phyloP scores from a whole-genome alignment of 2,797 vertebrate species.

The Sphenopsis melanotis region DNA sequence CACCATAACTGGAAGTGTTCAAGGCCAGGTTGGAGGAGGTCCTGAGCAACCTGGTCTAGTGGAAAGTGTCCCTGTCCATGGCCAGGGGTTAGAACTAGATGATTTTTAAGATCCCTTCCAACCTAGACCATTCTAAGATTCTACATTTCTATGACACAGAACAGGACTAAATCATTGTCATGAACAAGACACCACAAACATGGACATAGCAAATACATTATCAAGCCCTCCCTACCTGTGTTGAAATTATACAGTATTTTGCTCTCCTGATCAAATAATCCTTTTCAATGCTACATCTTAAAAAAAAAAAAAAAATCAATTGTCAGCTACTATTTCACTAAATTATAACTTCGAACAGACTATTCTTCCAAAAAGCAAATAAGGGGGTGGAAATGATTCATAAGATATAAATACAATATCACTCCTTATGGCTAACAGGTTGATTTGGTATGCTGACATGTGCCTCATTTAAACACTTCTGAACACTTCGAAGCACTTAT shows the following conservation, averaged over 20 bases:
- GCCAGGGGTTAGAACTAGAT: not conserved
- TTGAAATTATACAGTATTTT: not conserved
- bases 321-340: not conserved
- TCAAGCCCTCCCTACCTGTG: not conserved
- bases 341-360: not conserved
- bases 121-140: not conserved
- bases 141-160: not conserved
- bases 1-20: not conserved
- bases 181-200: not conserved
- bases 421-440: not conserved
- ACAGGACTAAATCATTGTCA: not conserved
- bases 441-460: not conserved
- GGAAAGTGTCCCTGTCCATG: not conserved
- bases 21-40: no score
- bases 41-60: not conserved
- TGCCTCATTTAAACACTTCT: not conserved
- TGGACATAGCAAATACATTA: not conserved
- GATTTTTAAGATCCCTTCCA: not conserved
- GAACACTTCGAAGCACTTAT: not conserved
- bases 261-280: not conserved
- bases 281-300: not conserved
- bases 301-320: not conserved
- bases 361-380: not conserved
- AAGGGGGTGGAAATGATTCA: not conserved
- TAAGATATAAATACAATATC: not conserved